phyloP scores from a whole-genome alignment of 2,797 vertebrate species.

The Alfaro cultratus region DNA sequence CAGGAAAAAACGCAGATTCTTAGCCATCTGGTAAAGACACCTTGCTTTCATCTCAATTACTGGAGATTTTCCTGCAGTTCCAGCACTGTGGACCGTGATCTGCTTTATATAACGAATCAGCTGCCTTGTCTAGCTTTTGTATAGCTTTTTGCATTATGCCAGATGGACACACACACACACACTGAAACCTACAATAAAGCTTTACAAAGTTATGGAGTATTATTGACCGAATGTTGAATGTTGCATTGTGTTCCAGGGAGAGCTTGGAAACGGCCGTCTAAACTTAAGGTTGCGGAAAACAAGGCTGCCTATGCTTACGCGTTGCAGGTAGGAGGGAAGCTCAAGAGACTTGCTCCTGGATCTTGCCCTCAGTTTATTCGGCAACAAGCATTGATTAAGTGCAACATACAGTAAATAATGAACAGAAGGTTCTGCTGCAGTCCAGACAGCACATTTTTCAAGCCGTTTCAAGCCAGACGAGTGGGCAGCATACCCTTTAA shows the following conservation, averaged over 20 bases:
- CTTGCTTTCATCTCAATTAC: slow-evolving; percentile 59
- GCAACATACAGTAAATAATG: slow-evolving; percentile 25
- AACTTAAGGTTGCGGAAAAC: slow-evolving; percentile 21
- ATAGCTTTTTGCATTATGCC: slow-evolving; percentile 56
- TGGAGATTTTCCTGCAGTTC: slow-evolving; percentile 54
- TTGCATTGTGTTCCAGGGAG: slow-evolving; percentile 49
- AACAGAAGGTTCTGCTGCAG: slow-evolving; percentile 15
- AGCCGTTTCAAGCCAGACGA: slow-evolving; percentile 29
- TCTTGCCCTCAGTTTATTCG: slow-evolving; percentile 24
- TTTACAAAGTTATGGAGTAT: slow-evolving; percentile 36
- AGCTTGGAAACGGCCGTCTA: slow-evolving; percentile 19
- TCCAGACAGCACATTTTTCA: slow-evolving; percentile 9
- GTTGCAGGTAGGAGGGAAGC: slow-evolving; percentile 16
- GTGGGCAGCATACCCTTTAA: slow-evolving; percentile 27
- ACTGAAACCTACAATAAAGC: slow-evolving; percentile 20
- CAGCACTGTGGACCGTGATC: slow-evolving; percentile 32
- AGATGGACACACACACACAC: slow-evolving; percentile 44
- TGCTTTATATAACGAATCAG: slow-evolving; percentile 65
- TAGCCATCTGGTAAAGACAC: slow-evolving; percentile 43
- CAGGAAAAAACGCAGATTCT: slow-evolving; percentile 22
- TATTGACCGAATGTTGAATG: slow-evolving; percentile 44
- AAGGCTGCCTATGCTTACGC: slow-evolving; percentile 29
- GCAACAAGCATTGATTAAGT: slow-evolving; percentile 27
- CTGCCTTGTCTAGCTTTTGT: slow-evolving; percentile 53
- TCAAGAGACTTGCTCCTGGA: not conserved